Base-by-base conservation (phyloP, 2,888 invertebrate genomes). In the Margaritifera margaritifera region DNA sequence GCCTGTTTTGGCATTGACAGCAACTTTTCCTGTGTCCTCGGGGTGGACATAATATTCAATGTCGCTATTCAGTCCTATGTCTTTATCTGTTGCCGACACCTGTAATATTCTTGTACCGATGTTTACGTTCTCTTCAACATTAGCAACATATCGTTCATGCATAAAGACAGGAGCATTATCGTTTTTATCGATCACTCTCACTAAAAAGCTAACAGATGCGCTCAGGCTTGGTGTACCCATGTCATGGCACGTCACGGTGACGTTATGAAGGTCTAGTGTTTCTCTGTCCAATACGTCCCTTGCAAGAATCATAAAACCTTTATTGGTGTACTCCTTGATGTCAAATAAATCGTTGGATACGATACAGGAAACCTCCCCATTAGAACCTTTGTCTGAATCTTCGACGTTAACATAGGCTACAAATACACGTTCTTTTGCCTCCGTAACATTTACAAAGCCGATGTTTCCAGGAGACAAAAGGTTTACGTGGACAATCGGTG, bases 161-260 rank as follows among this genome's bases (percentile, higher is more conserved):
- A 68, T 94, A 88, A 97, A 97, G 62, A 94, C 92, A 0, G 97
- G 97, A 86, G 96, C 95, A 89, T 97, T 97, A 90, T 98, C 97
- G 90, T 98, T 98, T 61, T 95, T 94, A 90, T 97, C 98, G 64
- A 94, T 91, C 2, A 98, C 79, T 50, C 68, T 70, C 0, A 88
- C 85, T 22, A 77, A 79, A 68, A 88, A 84, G 59, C 74, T 76
- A 20, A 73, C 78, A 22, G 77, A 72, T 2, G 83, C 78, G 20
- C 72, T 77, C 24, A 82, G 58, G 2, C 72, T 62, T 4, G 83
- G 84, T 0, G 52, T 53, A 15, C 85, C 84, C 11, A 94, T 93
- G 20, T 95, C 93, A 87, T 71, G 62, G 62, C 87, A 88, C 6
- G 75, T 79, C 54, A 98, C 93, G 2, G 77, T 79, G 8, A 86